Evolutionary conservation across 2,888 invertebrate species (phyloP).

Genomic region (Piscicola geometra): DNA sequence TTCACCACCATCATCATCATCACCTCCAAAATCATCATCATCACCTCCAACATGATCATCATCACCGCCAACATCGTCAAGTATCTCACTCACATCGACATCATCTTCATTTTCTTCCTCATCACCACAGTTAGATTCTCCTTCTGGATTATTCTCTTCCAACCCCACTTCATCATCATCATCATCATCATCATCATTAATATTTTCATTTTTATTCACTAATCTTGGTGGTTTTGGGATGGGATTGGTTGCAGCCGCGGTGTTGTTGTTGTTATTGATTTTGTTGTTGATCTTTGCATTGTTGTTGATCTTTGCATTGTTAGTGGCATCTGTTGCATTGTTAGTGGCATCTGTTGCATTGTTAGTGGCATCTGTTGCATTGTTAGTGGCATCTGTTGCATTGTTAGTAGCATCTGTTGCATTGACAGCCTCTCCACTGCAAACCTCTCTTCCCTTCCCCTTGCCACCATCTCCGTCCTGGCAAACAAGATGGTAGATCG

Average conservation of each 20-base stretch:
- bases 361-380: no score
- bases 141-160: constrained; percentile 38
- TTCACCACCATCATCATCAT: background rate
- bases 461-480: no score
- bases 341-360: no score
- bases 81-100: background rate
- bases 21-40: background rate
- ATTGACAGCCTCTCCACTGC: no score
- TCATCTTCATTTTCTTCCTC: constrained; percentile 15
- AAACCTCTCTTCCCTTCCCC: no score
- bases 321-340: no score
- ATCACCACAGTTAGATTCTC: background rate
- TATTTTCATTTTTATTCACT: constrained; percentile 23
- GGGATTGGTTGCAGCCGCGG: background rate
- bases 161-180: constrained; percentile 66
- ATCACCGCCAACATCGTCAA: background rate
- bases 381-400: no score
- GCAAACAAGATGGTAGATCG: no score
- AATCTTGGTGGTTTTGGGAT: constrained; percentile 11
- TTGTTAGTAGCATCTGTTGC: no score
- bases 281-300: background rate
- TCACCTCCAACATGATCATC: constrained; percentile 2
- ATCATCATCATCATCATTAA: constrained; percentile 34
- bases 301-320: no score
- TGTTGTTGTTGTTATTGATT: constrained; percentile 15